Evolutionary conservation across 2,888 invertebrate genomes (phyloP).

Genomic region (Spisula solida): DNA sequence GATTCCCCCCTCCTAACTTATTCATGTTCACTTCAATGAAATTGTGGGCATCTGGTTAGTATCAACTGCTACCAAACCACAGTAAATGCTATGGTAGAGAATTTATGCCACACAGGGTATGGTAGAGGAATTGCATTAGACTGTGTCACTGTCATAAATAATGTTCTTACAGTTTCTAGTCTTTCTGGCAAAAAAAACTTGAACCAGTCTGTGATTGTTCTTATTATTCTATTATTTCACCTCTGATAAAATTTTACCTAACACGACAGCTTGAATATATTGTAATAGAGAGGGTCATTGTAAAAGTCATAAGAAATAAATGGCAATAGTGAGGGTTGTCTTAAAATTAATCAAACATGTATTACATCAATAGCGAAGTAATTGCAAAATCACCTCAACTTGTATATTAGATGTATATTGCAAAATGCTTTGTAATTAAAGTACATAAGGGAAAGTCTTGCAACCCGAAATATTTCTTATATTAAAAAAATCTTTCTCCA

Average conservation of each 20-base stretch:
- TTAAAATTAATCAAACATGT: too few species aligned
- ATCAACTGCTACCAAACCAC: not conserved
- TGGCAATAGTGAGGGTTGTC: too few species aligned
- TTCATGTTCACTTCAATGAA: not conserved
- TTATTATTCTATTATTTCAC: not conserved
- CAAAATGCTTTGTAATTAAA: too few species aligned
- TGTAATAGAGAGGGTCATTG: too few species aligned
- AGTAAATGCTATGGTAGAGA: not conserved
- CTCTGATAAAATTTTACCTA: not conserved
- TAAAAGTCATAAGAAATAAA: too few species aligned
- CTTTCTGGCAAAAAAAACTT: not conserved
- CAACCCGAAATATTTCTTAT: too few species aligned
- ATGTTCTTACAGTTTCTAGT: not conserved
- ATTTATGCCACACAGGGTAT: not conserved
- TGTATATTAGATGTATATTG: too few species aligned
- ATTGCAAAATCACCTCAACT: too few species aligned
- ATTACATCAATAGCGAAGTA: not conserved
- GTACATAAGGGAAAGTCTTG: too few species aligned
- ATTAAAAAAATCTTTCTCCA: too few species aligned
- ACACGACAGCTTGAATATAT: too few species aligned
- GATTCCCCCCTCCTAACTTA: slow-evolving; percentile 14
- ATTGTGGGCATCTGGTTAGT: not conserved
- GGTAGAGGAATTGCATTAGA: not conserved
- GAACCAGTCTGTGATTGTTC: too few species aligned
- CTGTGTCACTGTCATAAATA: not conserved